phyloP scores from a whole-genome alignment of 1,140 invertebrate species.

The Rhopalosiphum padi region DNA sequence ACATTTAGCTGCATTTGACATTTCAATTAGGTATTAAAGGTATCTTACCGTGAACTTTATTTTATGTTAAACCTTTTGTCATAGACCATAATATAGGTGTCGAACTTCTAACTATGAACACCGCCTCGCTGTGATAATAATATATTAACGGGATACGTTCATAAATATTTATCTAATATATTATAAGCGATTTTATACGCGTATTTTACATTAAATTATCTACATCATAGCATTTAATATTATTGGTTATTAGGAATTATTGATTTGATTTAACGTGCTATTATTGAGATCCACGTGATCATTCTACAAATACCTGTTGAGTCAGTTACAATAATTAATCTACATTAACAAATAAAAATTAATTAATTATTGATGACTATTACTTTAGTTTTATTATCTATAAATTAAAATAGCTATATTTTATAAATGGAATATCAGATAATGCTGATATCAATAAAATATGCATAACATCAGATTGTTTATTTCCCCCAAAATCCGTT shows the following conservation, averaged over 20 bases:
- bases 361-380: neutral
- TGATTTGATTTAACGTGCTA: neutral
- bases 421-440: neutral
- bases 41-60: neutral
- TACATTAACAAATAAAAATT: neutral
- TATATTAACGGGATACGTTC: neutral
- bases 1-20: neutral
- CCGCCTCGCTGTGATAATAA: neutral
- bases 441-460: neutral
- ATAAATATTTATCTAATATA: neutral
- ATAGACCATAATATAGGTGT: neutral
- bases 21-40: neutral
- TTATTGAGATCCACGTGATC: neutral
- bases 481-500: no score
- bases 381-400: no score
- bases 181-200: neutral
- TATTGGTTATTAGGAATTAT: neutral
- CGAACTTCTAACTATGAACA: neutral
- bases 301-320: neutral
- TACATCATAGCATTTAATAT: neutral
- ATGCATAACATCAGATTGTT: no score
- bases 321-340: neutral
- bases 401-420: neutral
- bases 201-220: neutral
- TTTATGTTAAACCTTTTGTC: neutral